Conservation (phyloP, 2,113 vertebrate species). For the Atherinomorus stipes region DNA sequence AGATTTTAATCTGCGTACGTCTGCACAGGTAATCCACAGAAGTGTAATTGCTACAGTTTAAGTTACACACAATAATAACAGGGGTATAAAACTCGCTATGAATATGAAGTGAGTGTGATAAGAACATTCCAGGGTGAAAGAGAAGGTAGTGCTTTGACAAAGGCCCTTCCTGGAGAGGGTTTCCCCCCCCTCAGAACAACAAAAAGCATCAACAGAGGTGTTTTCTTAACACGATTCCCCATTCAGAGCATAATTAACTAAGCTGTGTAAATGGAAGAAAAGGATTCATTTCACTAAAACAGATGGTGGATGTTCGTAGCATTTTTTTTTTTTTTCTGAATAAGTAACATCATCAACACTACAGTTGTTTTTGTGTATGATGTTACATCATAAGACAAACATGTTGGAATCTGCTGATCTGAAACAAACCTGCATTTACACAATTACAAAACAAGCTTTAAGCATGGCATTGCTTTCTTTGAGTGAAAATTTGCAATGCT, state of each 20-base stretch:
- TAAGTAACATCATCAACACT: neutral
- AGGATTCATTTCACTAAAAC: constrained; percentile 66
- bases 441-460: neutral
- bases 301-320: neutral
- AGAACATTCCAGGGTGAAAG: constrained; percentile 81
- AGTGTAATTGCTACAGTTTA: constrained; percentile 86
- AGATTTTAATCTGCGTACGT: constrained; percentile 74
- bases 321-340: no score
- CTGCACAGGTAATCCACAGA: constrained; percentile 85
- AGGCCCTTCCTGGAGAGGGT: constrained; percentile 79
- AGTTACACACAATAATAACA: constrained; percentile 79
- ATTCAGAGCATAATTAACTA: constrained; percentile 77
- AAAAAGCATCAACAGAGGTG: constrained; percentile 71
- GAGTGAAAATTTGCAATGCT: neutral
- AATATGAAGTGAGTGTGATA: constrained; percentile 85
- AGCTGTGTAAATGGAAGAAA: constrained; percentile 80
- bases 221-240: constrained; percentile 80
- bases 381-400: neutral
- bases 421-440: neutral
- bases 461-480: neutral
- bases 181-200: constrained; percentile 86
- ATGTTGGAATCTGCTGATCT: neutral
- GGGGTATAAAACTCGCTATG: constrained; percentile 72
- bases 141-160: constrained; percentile 84
- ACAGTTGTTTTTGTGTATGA: neutral